Evolutionary conservation across 2,797 vertebrate species (phyloP), one percentile per base, ranked within the genome.

Genomic region (Pagetopsis macropterus): DNA sequence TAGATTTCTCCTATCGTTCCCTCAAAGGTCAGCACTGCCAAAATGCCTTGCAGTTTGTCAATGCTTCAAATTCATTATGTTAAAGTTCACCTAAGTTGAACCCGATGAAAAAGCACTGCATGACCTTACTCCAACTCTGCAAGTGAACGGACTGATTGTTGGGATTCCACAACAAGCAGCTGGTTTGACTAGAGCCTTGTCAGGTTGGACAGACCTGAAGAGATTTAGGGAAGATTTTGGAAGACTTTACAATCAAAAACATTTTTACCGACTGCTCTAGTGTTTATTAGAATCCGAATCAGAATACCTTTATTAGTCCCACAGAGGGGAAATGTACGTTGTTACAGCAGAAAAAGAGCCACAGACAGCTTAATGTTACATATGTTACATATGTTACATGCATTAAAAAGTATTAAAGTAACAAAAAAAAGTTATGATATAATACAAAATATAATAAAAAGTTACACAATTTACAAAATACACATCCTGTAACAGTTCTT

Each of bases 31-130:
- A 9, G 19, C n/a, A 48, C 4, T 16, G 17, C 55, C 58, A 31
- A 43, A 14, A 62, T 19, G 51, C 27, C 40, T 61, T 67, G 41
- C 31, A 61, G 2, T 49, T 50, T 31, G 37, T 48, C 65, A 44
- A 2, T 33, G n/a, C 2, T 3, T 11, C 23, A 44, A 19, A 51
- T 23, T 55, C 21, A 1, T 31, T 31, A 1, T n/a, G 11, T 55
- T 50, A 31, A 11, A 19, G 43, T 49, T 63, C 13, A 15, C 50
- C 2, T 54, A 0, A 70, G 6, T 31, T 64, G 23, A 64, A 37
- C 13, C 48, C 23, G 2, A 49, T 9, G 11, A 21, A 31, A 46
- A 61, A 48, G 27, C 40, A 46, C 41, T 9, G 5, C n/a, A 10
- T 6, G 40, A 14, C 60, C 56, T 49, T 14, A 49, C 41, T 31